phyloP scores from a whole-genome alignment of 2,797 vertebrate species.

The Peromyscus eremicus region DNA sequence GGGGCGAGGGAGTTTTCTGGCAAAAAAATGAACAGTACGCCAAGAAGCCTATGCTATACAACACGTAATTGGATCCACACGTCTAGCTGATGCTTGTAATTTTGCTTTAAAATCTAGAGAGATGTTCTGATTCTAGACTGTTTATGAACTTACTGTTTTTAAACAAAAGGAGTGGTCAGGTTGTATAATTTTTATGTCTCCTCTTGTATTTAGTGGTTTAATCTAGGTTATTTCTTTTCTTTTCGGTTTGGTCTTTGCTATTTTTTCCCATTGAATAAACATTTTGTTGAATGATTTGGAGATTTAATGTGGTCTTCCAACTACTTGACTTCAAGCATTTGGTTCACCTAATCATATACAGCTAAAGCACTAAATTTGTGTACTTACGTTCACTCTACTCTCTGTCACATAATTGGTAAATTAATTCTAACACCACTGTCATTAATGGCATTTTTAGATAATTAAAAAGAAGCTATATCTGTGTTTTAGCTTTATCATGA shows the following conservation, averaged over 20 bases:
- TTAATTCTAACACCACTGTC: conserved; percentile 24
- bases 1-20: conserved; percentile 58
- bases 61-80: conserved; percentile 66
- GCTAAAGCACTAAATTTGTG: background rate
- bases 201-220: conserved; percentile 7
- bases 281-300: conserved; percentile 55
- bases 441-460: background rate
- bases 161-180: conserved; percentile 46
- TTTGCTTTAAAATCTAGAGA: conserved; percentile 67
- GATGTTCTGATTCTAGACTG: conserved; percentile 33
- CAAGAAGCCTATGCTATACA: conserved; percentile 55
- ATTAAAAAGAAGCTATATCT: background rate
- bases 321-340: background rate
- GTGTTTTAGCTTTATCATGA: conserved; percentile 39
- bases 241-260: conserved; percentile 17
- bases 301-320: background rate
- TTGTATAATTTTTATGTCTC: conserved; percentile 51
- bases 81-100: conserved; percentile 57
- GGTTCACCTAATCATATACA: background rate
- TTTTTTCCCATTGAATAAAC: conserved; percentile 51
- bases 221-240: conserved; percentile 53
- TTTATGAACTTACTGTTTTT: conserved; percentile 69
- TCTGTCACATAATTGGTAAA: background rate
- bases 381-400: background rate
- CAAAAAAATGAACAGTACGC: conserved; percentile 57